phyloP scores from a whole-genome alignment of 2,888 invertebrate genomes.

The Andrena minutula region DNA sequence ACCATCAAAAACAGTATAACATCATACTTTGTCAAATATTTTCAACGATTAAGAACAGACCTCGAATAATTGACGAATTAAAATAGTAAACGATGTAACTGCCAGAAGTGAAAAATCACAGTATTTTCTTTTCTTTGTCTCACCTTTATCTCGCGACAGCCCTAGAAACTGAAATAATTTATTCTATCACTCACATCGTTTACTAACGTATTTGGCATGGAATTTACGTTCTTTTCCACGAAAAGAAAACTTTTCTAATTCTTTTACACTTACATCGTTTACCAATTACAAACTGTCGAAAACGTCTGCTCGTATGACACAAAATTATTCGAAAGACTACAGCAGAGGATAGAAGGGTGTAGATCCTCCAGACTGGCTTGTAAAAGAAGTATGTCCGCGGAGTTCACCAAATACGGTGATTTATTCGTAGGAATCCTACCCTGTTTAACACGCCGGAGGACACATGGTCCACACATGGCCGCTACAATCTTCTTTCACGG shows the following conservation, averaged over 20 bases:
- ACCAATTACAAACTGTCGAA: not conserved
- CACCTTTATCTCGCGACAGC: too few species aligned
- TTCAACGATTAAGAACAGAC: not conserved
- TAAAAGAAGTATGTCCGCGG: not conserved
- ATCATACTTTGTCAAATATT: not conserved
- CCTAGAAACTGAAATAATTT: not conserved
- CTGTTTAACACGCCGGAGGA: conserved; percentile 73
- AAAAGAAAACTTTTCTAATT: too few species aligned
- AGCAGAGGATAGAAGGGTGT: not conserved
- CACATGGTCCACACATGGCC: conserved; percentile 75
- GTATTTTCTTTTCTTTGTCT: too few species aligned
- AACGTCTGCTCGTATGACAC: not conserved
- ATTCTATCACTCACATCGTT: not conserved
- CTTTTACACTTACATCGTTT: too few species aligned
- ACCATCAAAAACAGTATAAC: not conserved
- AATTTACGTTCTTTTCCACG: too few species aligned
- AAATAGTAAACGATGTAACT: too few species aligned
- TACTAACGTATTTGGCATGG: not conserved
- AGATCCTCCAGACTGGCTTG: not conserved
- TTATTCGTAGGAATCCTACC: conserved; percentile 74
- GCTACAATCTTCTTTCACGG: conserved; percentile 79
- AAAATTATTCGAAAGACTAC: not conserved
- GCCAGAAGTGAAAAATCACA: too few species aligned
- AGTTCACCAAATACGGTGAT: conserved; percentile 24
- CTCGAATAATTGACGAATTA: not conserved